Base-by-base conservation (phyloP, 2,797 vertebrate genomes). In the Crenuchus spilurus region DNA sequence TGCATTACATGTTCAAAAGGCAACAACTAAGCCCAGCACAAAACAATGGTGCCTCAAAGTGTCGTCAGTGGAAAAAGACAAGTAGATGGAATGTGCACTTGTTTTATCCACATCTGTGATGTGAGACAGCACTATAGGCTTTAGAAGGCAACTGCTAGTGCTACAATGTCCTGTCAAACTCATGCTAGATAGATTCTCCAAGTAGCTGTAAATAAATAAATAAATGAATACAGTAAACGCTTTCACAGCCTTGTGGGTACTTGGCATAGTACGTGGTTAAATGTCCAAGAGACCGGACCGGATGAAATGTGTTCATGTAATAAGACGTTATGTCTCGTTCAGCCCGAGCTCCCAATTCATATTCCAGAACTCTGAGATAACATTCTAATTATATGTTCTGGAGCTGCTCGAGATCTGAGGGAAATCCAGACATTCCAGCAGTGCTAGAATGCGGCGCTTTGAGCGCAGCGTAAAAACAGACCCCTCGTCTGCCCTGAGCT, bases 301-400 rank as follows among this genome's bases (percentile, higher is more conserved):
- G 26, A 14, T 66, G 33, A 77, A 72, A 66, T 51, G 68, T 48
- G 24, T 41, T 64, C 41, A 33, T 30, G 57, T 67, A 46, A 48
- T 37, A 72, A 42, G 72, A 81, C 69, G 72, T 46, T 52, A 71
- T 54, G 52, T 74, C 70, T 60, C 66, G 61, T 77, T 77, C 78
- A 65, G 68, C 22, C 66, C 37, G 69, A 33, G 48, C 48, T 69
- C 76, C 64, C 57, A 42, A 69, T 77, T 72, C 69, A 78, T 72
- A 72, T 79, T 76, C 76, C 76, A 76, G 44, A 76, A 76, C 28
- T 31, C 55, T 74, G 76, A 82, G 68, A 74, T 76, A 74, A 79
- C 70, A 54, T 66, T 70, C 30, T 64, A 78, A 76, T 79, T 79
- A 74, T 76, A 79, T 1, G 14, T 72, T 67, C 74, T 60, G 70